Conservation (phyloP, 2,888 invertebrate species). For the Empis stercorea region DNA sequence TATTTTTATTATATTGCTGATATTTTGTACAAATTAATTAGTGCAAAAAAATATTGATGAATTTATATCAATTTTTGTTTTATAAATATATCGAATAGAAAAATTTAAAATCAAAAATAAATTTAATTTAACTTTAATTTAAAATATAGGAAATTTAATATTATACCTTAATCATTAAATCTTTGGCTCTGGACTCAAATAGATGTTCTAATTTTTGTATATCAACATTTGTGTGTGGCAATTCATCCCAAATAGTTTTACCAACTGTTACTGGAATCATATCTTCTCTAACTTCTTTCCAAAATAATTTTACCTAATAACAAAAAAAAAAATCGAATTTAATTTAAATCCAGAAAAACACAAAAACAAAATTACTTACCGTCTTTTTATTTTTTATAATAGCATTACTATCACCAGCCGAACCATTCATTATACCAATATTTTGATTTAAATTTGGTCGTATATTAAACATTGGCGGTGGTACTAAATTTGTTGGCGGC, state of each 20-base stretch:
- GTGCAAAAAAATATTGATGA: no score
- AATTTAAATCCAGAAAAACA: no score
- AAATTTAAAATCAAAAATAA: no score
- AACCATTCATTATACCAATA: conserved; percentile 17
- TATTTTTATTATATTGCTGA: no score
- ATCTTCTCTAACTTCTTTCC: conserved; percentile 82
- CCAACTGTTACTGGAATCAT: conserved; percentile 44
- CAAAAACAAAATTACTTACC: conserved; percentile 37
- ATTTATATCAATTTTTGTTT: no score
- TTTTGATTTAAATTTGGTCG: conserved; percentile 29
- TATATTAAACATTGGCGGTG: conserved; percentile 40
- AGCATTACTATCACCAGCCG: conserved; percentile 26
- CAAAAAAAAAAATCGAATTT: not conserved
- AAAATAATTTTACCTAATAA: conserved; percentile 66
- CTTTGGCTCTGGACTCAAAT: conserved; percentile 93
- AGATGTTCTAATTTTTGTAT: conserved; percentile 88
- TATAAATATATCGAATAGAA: no score
- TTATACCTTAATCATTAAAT: conserved; percentile 84
- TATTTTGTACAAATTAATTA: no score
- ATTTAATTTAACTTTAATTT: no score
- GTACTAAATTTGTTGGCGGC: conserved; percentile 39
- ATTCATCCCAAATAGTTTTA: conserved; percentile 83
- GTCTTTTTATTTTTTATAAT: conserved; percentile 88
- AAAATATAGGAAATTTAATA: no score
- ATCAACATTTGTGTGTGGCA: conserved; percentile 74